Conservation (phyloP, 2,113 vertebrate genomes). For the Oncorhynchus clarkii region DNA sequence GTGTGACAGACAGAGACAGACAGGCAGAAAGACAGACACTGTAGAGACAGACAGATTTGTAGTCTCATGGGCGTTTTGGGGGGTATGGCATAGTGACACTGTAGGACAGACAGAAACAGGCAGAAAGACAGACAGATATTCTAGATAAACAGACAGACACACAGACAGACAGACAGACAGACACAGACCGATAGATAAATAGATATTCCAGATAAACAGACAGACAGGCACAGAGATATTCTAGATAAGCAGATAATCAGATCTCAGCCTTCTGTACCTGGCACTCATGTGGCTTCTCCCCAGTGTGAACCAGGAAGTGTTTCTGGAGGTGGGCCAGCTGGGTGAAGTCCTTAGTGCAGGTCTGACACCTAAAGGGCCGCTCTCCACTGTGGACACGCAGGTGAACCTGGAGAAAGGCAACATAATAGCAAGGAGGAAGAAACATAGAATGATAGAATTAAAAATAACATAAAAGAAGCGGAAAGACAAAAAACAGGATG, state of each 20-base stretch:
- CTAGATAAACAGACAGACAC: too few relatives aligned
- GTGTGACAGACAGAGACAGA: too few relatives aligned
- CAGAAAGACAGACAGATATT: too few relatives aligned
- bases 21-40: too few relatives aligned
- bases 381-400: constrained; percentile 95
- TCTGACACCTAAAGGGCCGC: constrained; percentile 91
- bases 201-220: background rate
- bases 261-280: constrained; percentile 72
- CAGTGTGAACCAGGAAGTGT: constrained; percentile 95
- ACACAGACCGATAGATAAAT: background rate
- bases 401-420: constrained; percentile 80
- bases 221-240: background rate
- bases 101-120: too few relatives aligned
- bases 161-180: too few relatives aligned
- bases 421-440: background rate
- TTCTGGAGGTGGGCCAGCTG: constrained; percentile 97
- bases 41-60: too few relatives aligned
- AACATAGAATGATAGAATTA: background rate
- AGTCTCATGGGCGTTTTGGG: too few relatives aligned
- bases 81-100: too few relatives aligned
- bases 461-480: background rate
- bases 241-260: background rate
- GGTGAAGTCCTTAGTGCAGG: constrained; percentile 92
- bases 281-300: constrained; percentile 95
- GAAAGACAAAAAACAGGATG: background rate